Percentiles rank a stretch among this genome's conserved stretches.
Conservation (phyloP, 2,797 vertebrate species). For the Rhodeus uyekii region DNA sequence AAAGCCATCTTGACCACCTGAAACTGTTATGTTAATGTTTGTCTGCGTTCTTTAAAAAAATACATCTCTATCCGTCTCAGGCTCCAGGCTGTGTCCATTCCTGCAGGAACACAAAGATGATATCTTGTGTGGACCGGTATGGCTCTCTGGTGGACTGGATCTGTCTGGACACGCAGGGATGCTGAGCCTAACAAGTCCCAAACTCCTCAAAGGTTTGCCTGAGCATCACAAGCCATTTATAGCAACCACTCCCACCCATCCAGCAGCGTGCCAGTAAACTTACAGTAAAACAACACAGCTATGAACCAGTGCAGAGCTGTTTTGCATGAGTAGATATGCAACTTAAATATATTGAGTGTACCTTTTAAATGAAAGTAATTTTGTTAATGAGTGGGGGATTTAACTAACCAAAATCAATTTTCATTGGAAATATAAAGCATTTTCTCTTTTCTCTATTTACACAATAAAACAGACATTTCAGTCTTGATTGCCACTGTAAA, state of each 20-base stretch:
- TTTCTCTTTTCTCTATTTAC: neutral
- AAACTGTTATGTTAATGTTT: neutral
- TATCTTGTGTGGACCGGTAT: slow-evolving; percentile 95
- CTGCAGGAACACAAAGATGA: slow-evolving; percentile 98
- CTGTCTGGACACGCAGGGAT: slow-evolving; percentile 97
- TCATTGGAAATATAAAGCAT: too few relatives aligned
- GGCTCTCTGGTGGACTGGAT: slow-evolving; percentile 96
- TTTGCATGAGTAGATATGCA: neutral
- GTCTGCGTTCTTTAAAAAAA: neutral
- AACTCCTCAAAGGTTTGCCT: slow-evolving; percentile 93
- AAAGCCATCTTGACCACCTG: neutral
- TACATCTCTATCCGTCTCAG: slow-evolving; percentile 67
- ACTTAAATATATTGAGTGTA: neutral
- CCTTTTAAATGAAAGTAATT: neutral
- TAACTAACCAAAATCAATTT: neutral
- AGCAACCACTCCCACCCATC: neutral
- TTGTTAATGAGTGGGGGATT: neutral
- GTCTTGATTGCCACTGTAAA: neutral
- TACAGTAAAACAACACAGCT: neutral
- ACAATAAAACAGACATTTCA: neutral
- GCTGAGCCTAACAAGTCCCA: slow-evolving; percentile 97
- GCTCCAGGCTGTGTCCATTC: slow-evolving; percentile 91
- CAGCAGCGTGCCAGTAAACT: neutral
- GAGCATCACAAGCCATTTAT: neutral
- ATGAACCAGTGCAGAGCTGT: neutral